A percentile compares a stretch with the other conserved stretches of the same genome.
Conservation (phyloP, 2,113 vertebrate species). For the Bucco capensis region DNA sequence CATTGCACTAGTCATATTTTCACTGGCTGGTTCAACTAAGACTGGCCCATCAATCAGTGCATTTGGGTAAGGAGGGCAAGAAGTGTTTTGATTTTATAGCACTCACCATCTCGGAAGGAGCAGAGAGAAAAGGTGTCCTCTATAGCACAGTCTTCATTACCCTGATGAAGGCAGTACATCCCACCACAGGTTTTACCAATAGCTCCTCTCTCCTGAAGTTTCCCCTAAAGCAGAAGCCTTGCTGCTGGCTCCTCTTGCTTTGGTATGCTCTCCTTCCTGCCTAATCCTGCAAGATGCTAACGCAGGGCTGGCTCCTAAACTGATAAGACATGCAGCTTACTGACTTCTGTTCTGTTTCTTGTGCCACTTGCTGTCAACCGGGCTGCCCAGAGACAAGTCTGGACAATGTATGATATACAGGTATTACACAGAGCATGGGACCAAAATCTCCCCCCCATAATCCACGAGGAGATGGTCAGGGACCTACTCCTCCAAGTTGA, state of each 20-base stretch:
- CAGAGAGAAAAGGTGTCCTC: background rate
- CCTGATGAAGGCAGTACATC: background rate
- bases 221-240: background rate
- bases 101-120: background rate
- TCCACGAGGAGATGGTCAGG: too few species aligned
- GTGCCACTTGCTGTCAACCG: background rate
- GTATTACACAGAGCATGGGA: background rate
- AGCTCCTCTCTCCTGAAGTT: background rate
- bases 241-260: background rate
- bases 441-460: too few species aligned
- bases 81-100: background rate
- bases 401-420: background rate
- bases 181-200: fast-evolving
- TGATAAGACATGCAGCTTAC: background rate
- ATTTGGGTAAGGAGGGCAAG: background rate
- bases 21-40: background rate
- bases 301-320: background rate
- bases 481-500: too few species aligned
- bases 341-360: background rate
- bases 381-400: background rate
- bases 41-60: background rate
- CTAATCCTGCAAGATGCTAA: too few species aligned
- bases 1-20: background rate
- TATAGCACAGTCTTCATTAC: background rate
- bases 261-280: background rate